phyloP scores from a whole-genome alignment of 2,888 invertebrate species.

The Pelosia muscerda region DNA sequence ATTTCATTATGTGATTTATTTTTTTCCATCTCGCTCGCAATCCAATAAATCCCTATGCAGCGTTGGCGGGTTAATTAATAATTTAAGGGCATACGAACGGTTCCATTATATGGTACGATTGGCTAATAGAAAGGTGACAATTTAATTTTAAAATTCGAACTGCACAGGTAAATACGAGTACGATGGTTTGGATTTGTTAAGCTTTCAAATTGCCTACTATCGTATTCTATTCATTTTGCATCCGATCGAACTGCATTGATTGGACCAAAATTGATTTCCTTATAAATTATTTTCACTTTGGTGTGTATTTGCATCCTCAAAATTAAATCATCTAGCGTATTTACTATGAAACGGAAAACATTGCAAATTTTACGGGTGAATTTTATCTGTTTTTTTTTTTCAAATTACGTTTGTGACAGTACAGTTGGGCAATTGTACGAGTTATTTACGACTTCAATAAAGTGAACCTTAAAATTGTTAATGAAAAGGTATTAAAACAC shows the following conservation, averaged over 20 bases:
- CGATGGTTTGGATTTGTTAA: conserved; percentile 18
- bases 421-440: conserved; percentile 71
- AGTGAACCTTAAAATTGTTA: conserved; percentile 87
- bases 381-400: conserved; percentile 65
- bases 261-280: conserved; percentile 23
- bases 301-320: background rate
- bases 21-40: conserved; percentile 73
- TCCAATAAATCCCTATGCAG: conserved; percentile 76
- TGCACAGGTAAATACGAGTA: conserved; percentile 8
- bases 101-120: conserved; percentile 43
- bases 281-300: conserved; percentile 10
- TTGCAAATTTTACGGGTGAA: conserved; percentile 49
- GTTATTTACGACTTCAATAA: conserved; percentile 86
- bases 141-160: conserved; percentile 50
- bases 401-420: conserved; percentile 73
- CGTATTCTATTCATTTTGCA: conserved; percentile 32
- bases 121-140: conserved; percentile 59
- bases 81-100: conserved; percentile 68
- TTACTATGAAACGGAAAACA: conserved; percentile 28
- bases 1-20: conserved; percentile 81
- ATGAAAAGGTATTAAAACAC: conserved; percentile 86
- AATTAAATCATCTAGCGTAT: conserved; percentile 27
- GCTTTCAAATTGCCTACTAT: conserved; percentile 32
- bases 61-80: conserved; percentile 81
- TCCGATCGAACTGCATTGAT: conserved; percentile 28